Conservation (phyloP, 2,888 invertebrate species). For the Lamellibrachia columna region DNA sequence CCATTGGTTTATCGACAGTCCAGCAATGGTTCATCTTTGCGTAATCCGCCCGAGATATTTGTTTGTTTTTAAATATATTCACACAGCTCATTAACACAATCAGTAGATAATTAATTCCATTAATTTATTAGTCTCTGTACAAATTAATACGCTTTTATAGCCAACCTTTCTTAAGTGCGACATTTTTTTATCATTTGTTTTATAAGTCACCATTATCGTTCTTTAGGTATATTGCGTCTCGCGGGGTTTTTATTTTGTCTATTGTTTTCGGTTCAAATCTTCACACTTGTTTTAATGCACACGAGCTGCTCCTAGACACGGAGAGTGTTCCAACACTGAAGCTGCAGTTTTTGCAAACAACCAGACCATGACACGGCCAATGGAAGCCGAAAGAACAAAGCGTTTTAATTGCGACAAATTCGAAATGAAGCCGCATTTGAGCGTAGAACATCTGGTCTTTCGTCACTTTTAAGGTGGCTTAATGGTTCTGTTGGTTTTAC, state of each 20-base stretch:
- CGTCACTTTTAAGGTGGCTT: conserved; percentile 5
- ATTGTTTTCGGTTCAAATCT: background rate
- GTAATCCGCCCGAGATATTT: too few relatives aligned
- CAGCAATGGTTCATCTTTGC: too few relatives aligned
- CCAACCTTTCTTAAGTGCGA: background rate
- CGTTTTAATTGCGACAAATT: conserved; percentile 12
- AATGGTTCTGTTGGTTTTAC: conserved; percentile 16
- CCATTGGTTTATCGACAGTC: too few relatives aligned
- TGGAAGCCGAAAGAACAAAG: conserved; percentile 5
- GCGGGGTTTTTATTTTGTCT: background rate
- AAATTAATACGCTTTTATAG: background rate
- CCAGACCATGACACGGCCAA: background rate
- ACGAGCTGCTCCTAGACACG: background rate
- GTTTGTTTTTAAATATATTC: too few relatives aligned
- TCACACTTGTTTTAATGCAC: conserved; percentile 5
- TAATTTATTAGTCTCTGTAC: too few relatives aligned
- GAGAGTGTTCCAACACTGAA: background rate
- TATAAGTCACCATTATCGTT: background rate
- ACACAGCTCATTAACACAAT: too few relatives aligned
- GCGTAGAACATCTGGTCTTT: conserved; percentile 3
- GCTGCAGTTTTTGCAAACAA: background rate
- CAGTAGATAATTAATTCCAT: too few relatives aligned
- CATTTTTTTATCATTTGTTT: background rate
- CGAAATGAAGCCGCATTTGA: conserved; percentile 10
- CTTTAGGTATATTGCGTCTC: background rate